These are phyloP conservation scores for Seira ritae DNA, from an alignment of 2,888 invertebrate genomes.

Conservation along the genomic window DNA sequence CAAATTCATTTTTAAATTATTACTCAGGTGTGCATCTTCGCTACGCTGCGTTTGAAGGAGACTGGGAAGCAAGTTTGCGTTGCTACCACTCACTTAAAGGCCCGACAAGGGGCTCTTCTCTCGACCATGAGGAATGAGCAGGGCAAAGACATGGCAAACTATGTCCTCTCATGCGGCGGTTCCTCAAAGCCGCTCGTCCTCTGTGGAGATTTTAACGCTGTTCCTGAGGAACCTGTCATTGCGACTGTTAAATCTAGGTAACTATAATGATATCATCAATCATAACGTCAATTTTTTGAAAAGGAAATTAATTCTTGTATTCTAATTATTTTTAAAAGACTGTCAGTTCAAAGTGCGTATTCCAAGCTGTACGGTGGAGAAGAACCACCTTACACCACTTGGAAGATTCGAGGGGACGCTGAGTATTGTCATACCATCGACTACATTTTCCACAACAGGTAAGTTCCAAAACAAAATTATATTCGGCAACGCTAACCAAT, in stretches of 20 bases:
- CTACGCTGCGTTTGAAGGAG: conserved; percentile 78
- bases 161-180: conserved; percentile 72
- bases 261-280: too few species aligned
- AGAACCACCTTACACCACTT: conserved; percentile 85
- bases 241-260: conserved; percentile 77
- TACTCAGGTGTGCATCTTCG: conserved; percentile 80
- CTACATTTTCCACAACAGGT: conserved; percentile 82
- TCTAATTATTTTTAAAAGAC: conserved; percentile 55
- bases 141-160: conserved; percentile 79
- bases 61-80: conserved; percentile 81
- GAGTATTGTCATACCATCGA: conserved; percentile 86
- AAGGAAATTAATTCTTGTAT: not conserved
- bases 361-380: conserved; percentile 75
- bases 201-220: conserved; percentile 87
- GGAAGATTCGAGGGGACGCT: conserved; percentile 84
- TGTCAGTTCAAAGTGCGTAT: conserved; percentile 75
- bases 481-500: too few species aligned
- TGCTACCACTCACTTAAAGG: conserved; percentile 85
- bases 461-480: conserved; percentile 73
- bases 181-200: conserved; percentile 80
- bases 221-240: conserved; percentile 84
- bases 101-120: conserved; percentile 82
- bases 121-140: conserved; percentile 84
- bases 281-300: not conserved
- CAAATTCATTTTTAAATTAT: conserved; percentile 2